Evolutionary conservation across 2,797 vertebrate species (phyloP).

Genomic region (Saxicola maurus): DNA sequence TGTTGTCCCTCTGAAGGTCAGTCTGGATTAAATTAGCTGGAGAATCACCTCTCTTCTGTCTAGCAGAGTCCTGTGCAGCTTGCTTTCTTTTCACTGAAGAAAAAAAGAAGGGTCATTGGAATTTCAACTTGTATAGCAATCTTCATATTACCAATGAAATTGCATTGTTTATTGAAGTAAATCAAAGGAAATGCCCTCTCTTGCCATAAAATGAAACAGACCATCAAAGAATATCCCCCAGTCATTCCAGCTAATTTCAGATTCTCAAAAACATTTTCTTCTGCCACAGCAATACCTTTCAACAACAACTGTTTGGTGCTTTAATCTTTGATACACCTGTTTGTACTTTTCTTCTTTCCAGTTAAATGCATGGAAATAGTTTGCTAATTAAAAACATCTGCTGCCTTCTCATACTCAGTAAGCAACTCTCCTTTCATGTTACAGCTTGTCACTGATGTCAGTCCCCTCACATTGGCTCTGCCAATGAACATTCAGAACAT

Average conservation of each 20-base stretch:
- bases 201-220: background rate
- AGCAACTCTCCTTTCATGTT: background rate
- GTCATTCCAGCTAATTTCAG: background rate
- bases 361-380: background rate
- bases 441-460: background rate
- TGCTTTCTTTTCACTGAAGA: constrained; percentile 66
- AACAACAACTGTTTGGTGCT: background rate
- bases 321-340: background rate
- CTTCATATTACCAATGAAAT: background rate
- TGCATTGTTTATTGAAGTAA: background rate
- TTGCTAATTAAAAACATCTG: background rate
- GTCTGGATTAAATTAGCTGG: constrained; percentile 38
- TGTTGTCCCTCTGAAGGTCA: constrained; percentile 60
- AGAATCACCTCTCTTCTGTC: constrained; percentile 11
- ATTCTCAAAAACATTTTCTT: background rate
- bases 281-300: background rate
- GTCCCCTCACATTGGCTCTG: background rate
- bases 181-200: background rate
- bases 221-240: background rate
- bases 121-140: background rate
- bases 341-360: background rate
- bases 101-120: background rate
- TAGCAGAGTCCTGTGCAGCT: background rate
- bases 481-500: accelerated
- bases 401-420: background rate